Evolutionary conservation across 1,140 invertebrate species (phyloP).

Genomic region (Philotrypesis tridentata): DNA sequence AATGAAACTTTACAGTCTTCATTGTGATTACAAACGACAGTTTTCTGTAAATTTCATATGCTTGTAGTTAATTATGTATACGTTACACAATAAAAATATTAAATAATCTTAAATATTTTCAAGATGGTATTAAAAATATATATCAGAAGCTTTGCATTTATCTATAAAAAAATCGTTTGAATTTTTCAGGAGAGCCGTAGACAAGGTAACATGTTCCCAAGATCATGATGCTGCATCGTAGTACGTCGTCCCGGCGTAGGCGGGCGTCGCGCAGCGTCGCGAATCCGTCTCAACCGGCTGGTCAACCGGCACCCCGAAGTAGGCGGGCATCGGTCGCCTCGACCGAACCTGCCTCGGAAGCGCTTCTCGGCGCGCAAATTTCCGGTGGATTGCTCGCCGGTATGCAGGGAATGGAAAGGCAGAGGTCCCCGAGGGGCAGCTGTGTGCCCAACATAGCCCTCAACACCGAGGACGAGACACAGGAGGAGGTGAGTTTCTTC

Average conservation of each 20-base stretch:
- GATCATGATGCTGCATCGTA: conserved; percentile 77
- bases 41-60: too few species aligned
- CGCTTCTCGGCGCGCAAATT: conserved; percentile 49
- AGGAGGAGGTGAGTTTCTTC: conserved; percentile 62
- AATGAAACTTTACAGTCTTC: too few species aligned
- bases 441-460: conserved; percentile 72
- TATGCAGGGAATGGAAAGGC: conserved; percentile 62
- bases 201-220: neutral
- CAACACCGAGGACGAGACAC: conserved; percentile 59
- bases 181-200: neutral
- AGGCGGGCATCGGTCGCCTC: conserved; percentile 68
- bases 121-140: too few species aligned
- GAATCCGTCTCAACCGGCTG: conserved; percentile 72
- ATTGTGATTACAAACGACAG: too few species aligned
- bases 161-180: neutral
- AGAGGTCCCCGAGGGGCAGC: conserved; percentile 70
- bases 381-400: conserved; percentile 41
- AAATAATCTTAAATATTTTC: too few species aligned
- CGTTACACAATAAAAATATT: too few species aligned
- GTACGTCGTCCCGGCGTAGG: conserved; percentile 79
- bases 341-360: conserved; percentile 61
- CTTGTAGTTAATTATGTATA: too few species aligned
- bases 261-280: conserved; percentile 79
- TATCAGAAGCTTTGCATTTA: too few species aligned
- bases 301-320: conserved; percentile 56